Base-by-base conservation (phyloP, 2,888 invertebrate genomes). In the Flabesymbios commensalis region DNA sequence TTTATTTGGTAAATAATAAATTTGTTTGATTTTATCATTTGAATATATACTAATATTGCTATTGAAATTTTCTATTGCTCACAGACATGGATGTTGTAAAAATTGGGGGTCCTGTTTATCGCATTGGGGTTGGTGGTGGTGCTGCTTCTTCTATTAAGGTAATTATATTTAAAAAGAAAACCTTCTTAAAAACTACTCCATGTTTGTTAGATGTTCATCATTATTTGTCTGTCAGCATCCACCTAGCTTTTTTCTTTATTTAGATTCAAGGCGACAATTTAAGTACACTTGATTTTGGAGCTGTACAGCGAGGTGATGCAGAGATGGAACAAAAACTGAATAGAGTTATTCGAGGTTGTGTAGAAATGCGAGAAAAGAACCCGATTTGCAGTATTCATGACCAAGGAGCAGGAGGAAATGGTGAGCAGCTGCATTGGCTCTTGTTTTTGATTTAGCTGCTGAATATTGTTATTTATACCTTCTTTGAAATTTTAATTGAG, bases 251-350 rank as follows among this genome's bases (percentile, higher is more conserved):
- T n/a, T n/a, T n/a, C n/a, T 17, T 39, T 39, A 45, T 28, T 10
- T 28, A 56, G 56, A 91, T 95, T 1, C 95, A 95, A 84, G 97
- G 96, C 0, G 90, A 90, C 69, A 90, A 93, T 72, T 90, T 87
- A 69, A 88, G 89, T 0, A 78, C 92, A 56, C 84, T 97, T 32
- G 98, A 99, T 83, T 97, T 95, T 75, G 93, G 93, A 68, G 98
- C 98, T 0, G 98, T 99, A 0, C 98, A 99, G 84, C 87, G 95
- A 84, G 93, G 87, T 10, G 98, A 99, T 84, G 92, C 98, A 1
- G 97, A 99, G 86, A 98, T 99, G 98, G 97, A 96, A 72, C 95
- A 98, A 79, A 96, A 98, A 82, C 83, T 98, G 36, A 96, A 98
- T 82, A 86, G 98, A 63, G 90, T 96, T 2, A 92, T 99, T 0